Evolutionary conservation across 1,140 invertebrate species (phyloP), one percentile per base, ranked within the genome.

Genomic region (Drosophila takahashii): DNA sequence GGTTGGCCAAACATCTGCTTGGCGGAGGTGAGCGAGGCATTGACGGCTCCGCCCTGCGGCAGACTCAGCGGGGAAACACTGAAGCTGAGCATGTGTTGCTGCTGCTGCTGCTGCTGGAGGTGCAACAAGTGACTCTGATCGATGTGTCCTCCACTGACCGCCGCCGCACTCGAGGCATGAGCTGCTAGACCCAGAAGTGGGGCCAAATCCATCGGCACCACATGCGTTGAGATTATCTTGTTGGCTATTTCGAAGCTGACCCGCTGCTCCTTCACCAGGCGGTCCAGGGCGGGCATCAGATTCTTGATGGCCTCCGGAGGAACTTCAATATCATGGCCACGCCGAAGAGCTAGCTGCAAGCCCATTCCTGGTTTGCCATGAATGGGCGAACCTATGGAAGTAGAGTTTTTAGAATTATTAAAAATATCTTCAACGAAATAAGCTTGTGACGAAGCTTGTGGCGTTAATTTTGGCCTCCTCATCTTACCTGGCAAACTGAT

Each of bases 351-450:
- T 37, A 84, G 57, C 54, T 89, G 77, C 48, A 81, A 8, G 7
- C 71, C 75, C 45, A 78, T 80, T 16, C 64, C 67, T 0, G 79
- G 86, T 41, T 92, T 92, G 16, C 81, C 79, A 72, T 96, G 95
- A 57, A 95, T 95, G n/a, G 95, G 95, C 9, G 95, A 96, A 47
- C 95, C 95, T 94, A 91, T 64, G 85, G 90, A 62, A 42, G 13
- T 36, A 41, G 13, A 16, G 2, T 51, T 34, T 34, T 18, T 0
- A 7, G 5, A 2, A 45, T 44, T 1, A 13, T 8, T 29, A 34
- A 27, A 27, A 4, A 22, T 4, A 11, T 5, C 6, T 37, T 9
- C 16, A 0, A 2, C 9, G 1, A 18, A 22, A 13, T 34, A 9
- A 51, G 50, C 64, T 32, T 27, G 50, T 44, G 22, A 56, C 39